Evolutionary conservation across 2,888 invertebrate species (phyloP).

Genomic region (Dicycla oo): DNA sequence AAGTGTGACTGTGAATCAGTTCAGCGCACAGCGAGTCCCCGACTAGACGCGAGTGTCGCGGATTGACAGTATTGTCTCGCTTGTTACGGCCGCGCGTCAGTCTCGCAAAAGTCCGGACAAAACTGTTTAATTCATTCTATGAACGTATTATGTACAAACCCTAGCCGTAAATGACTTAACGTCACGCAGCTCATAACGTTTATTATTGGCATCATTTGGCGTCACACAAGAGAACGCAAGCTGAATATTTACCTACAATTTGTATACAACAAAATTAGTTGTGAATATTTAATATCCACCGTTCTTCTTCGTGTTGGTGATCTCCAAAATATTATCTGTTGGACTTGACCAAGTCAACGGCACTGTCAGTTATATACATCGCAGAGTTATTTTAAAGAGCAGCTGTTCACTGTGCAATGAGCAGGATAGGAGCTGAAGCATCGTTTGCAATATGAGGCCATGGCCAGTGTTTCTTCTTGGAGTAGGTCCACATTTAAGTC

Average conservation of each 20-base stretch:
- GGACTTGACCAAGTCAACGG: not conserved
- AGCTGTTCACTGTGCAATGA: not conserved
- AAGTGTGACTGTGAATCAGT: constrained; percentile 66
- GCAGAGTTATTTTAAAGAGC: not conserved
- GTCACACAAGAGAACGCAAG: constrained; percentile 29
- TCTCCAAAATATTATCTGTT: not conserved
- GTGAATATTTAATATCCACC: no score
- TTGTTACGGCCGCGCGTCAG: constrained; percentile 42
- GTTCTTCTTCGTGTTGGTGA: not conserved
- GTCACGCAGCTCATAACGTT: constrained; percentile 67
- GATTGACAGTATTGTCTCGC: constrained; percentile 58
- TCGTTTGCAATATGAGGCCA: not conserved
- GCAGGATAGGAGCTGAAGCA: not conserved
- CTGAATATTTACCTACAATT: constrained; percentile 30
- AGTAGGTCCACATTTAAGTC: not conserved
- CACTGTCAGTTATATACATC: not conserved
- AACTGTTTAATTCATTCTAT: constrained; percentile 81
- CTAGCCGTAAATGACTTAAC: constrained; percentile 72
- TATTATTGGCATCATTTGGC: constrained; percentile 46
- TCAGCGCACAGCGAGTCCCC: constrained; percentile 66
- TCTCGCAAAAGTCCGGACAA: constrained; percentile 56
- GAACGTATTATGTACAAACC: constrained; percentile 78
- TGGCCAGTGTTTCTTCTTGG: not conserved
- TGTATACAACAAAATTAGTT: not conserved
- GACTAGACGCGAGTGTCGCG: constrained; percentile 60